Base-by-base conservation (phyloP, 2,888 invertebrate species). In the Parelbella ahira region DNA sequence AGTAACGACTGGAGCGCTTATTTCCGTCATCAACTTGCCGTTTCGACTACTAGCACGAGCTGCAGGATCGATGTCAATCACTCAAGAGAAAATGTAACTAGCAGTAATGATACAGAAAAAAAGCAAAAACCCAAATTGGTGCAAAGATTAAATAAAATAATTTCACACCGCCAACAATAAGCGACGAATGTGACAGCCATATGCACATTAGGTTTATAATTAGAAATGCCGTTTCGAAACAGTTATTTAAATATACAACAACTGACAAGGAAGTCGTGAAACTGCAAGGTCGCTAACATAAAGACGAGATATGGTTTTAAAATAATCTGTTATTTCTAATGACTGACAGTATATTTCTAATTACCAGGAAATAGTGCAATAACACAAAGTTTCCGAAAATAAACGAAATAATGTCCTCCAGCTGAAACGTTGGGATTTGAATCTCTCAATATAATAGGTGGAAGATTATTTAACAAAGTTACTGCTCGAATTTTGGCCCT, bases 1-100 rank as follows among this genome's bases (percentile, higher is more conserved):
- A 87, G 65, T 83, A 77, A 80, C 75, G 75, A 84, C 83, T 84
- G 83, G 83, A 86, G 68, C 72, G 80, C 74, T 79, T 86, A 86
- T 86, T 83, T 86, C 86, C 82, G 86, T 81, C 84, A 81, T 81
- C 78, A 72, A 74, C 63, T 69, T 61, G 63, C 59, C 58, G 68
- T 56, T 62, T 62, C 60, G 52, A 60, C 60, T 53, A 59, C 58
- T 62, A 49, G 56, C 51, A 55, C n/a, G n/a, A n/a, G n/a, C n/a
- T n/a, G 57, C 50, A 58, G 56, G 54, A 65, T 59, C 58, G 63
- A 69, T 67, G 56, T 66, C 70, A 65, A 74, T 72, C 49, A 50
- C 47, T 44, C 42, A 47, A 32, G 37, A 47, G 47, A 52, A 49
- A 41, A 32, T 29, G 13, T 32, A 19, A 32, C 15, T 3, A n/a